A percentile compares a stretch with the other conserved stretches of the same genome.
Conservation (phyloP, 2,113 vertebrate species). For the Takifugu bimaculatus region DNA sequence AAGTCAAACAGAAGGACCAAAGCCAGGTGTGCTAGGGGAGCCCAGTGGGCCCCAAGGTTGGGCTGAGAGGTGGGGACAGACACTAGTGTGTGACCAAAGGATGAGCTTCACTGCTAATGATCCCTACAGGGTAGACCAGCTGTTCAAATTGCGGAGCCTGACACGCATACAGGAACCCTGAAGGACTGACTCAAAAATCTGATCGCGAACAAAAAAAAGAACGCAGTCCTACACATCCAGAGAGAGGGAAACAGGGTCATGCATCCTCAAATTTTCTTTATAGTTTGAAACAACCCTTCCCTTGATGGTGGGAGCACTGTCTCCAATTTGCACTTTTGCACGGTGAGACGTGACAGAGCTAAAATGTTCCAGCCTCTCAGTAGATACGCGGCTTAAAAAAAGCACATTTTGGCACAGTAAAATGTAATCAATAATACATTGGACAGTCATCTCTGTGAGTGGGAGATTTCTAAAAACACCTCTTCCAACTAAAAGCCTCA, state of each 20-base stretch:
- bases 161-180: constrained; percentile 21
- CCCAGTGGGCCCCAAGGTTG: constrained; percentile 57
- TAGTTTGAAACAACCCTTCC: constrained; percentile 7
- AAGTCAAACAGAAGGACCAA: constrained; percentile 42
- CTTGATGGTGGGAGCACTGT: constrained; percentile 5
- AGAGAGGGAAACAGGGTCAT: background rate
- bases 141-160: constrained; percentile 50
- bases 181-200: constrained; percentile 19
- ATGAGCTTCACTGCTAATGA: constrained; percentile 72
- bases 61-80: constrained; percentile 63
- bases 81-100: constrained; percentile 69
- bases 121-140: constrained; percentile 68
- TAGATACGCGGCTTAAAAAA: constrained; percentile 5
- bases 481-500: constrained; percentile 2
- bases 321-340: constrained; percentile 34
- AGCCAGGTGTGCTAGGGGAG: constrained; percentile 57
- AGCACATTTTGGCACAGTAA: constrained; percentile 36
- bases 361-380: constrained; percentile 9
- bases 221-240: background rate
- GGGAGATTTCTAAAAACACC: constrained; percentile 17
- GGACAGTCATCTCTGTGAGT: constrained; percentile 19
- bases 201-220: constrained; percentile 23
- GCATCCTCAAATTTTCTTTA: background rate
- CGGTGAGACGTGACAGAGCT: constrained; percentile 15
- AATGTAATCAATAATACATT: constrained; percentile 49